Evolutionary conservation across 30 jellyfish, hydroid and myxozoan genomes (phyloP).

Genomic region (Turritopsis dohrnii): DNA sequence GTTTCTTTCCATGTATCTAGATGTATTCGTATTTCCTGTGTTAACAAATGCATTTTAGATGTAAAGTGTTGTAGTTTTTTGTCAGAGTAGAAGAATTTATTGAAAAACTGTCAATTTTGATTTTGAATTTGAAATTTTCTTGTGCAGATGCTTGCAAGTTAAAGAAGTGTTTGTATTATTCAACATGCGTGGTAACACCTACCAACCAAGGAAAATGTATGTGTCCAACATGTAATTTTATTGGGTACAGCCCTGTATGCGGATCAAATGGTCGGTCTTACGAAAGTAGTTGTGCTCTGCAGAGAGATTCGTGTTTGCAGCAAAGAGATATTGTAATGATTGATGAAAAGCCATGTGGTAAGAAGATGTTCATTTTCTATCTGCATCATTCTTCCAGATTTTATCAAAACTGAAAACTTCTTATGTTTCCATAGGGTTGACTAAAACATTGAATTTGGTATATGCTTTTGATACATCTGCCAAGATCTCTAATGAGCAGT

Average conservation of each 20-base stretch:
- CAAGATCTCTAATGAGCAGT: background rate
- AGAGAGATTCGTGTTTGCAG: conserved; percentile 24
- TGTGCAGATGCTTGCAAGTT: background rate
- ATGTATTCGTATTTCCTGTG: too few species aligned
- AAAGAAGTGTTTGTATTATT: background rate
- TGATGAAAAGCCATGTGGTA: conserved; percentile 29
- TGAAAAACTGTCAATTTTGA: too few species aligned
- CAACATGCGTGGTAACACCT: background rate
- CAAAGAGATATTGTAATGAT: background rate
- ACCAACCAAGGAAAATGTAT: background rate
- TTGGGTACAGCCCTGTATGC: conserved; percentile 23
- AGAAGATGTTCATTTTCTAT: background rate
- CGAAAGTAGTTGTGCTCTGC: conserved; percentile 24
- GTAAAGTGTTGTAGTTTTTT: too few species aligned
- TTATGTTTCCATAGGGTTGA: conserved; percentile 44
- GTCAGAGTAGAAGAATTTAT: too few species aligned
- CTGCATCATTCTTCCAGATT: background rate
- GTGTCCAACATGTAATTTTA: conserved; percentile 1
- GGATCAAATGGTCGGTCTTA: conserved; percentile 34
- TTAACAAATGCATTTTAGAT: too few species aligned
- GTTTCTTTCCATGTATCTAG: too few species aligned
- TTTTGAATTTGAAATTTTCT: background rate
- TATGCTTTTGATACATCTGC: conserved; percentile 58
- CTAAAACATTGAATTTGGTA: conserved; percentile 38
- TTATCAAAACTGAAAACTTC: background rate